Base-by-base conservation (phyloP, 2,888 invertebrate species). In the Epistrophe grossulariae region DNA sequence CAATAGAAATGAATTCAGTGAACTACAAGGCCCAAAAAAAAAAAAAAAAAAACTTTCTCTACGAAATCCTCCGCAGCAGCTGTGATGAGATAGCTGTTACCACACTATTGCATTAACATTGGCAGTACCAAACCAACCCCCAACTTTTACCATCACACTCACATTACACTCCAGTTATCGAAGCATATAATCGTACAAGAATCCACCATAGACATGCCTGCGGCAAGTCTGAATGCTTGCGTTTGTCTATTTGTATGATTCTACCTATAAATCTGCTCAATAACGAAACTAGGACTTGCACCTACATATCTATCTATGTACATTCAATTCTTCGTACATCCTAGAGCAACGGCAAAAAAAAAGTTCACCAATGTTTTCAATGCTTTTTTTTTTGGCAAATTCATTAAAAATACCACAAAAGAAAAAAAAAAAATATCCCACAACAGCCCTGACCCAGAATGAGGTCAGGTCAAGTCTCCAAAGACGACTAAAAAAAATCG, bases 401-500 rank as follows among this genome's bases (percentile, higher is more conserved):
- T 76, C 79, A 84, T 84, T 76, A 72, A 79, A 70, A 62, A 64
- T 52, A 70, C 40, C 76, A 80, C 74, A 52, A 72, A 71, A 71
- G 59, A 4, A 24, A 77, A 68, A 50, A 72, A 70, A 68, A 68
- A 50, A 72, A 70, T 62, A 76, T 31, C 38, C 59, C 66, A 55
- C 76, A 81, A 64, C 59, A 81, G 19, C 81, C 85, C 66, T 85
- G 85, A 85, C 81, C 85, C 73, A 57, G 59, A 85, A 85, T 85
- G 78, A 74, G 78, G 81, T 85, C 81, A 85, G 78, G 78, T 85
- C 85, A 74, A 71, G 72, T 77, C 60, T 68, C 77, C n/a, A 85
- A 77, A 80, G 68, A 66, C 66, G 52, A 85, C 52, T n/a, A 80
- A 68, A 50, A 45, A 13, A 57, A n/a, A 45, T 50, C 8, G 4